Percentiles rank a stretch among this genome's conserved stretches.
Evolutionary conservation across 2,888 invertebrate species (phyloP).

Genomic region (Scotopteryx bipunctaria): DNA sequence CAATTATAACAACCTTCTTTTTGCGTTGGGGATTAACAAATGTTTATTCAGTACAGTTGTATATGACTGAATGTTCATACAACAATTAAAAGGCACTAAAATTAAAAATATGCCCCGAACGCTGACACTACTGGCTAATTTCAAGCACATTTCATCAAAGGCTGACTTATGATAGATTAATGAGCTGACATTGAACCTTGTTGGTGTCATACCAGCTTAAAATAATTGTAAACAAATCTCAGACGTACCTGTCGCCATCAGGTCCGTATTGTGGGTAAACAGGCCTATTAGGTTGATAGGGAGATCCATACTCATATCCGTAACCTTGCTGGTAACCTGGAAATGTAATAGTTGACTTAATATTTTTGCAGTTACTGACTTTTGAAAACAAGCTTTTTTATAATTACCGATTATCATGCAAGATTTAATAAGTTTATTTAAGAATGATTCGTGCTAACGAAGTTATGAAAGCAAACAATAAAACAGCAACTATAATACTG

Average conservation of each 20-base stretch:
- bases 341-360: conserved; percentile 39
- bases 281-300: conserved; percentile 89
- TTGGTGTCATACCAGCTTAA: too few species aligned
- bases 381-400: conserved; percentile 7
- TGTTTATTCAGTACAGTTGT: too few species aligned
- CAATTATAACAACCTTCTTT: too few species aligned
- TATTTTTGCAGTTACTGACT: not conserved
- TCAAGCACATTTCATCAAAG: too few species aligned
- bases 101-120: too few species aligned
- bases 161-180: too few species aligned
- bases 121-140: too few species aligned
- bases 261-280: conserved; percentile 91
- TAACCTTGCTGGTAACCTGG: conserved; percentile 86
- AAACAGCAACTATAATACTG: conserved; percentile 10
- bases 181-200: too few species aligned
- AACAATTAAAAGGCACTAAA: too few species aligned
- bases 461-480: conserved; percentile 22
- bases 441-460: conserved; percentile 1
- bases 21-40: too few species aligned
- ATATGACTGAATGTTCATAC: too few species aligned
- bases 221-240: not conserved
- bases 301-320: conserved; percentile 87
- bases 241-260: conserved; percentile 85
- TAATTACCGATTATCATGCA: not conserved
- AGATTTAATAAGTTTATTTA: not conserved